phyloP scores from a whole-genome alignment of 2,797 vertebrate genomes.

The Octomys mimax region DNA sequence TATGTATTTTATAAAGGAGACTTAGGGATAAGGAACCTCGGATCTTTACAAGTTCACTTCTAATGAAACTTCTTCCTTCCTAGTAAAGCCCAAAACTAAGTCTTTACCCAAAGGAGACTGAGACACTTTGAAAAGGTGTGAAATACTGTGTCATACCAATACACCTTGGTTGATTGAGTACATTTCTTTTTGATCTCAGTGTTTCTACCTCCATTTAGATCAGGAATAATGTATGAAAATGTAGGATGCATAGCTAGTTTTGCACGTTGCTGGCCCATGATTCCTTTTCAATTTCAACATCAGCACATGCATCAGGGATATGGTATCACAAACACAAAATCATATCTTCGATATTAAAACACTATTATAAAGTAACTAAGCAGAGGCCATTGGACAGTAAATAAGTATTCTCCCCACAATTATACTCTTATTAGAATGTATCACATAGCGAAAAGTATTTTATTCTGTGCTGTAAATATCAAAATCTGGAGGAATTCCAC shows the following conservation, averaged over 20 bases:
- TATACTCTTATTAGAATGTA: slow-evolving; percentile 37
- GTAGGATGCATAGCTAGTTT: neutral
- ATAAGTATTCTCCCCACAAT: slow-evolving; percentile 33
- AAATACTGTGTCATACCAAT: slow-evolving; percentile 65
- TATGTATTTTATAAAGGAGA: slow-evolving; percentile 27
- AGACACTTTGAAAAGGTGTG: slow-evolving; percentile 77
- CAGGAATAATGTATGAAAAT: neutral
- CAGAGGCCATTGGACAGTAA: neutral
- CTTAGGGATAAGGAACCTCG: neutral
- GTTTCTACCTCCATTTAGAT: slow-evolving; percentile 42
- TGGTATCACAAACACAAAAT: slow-evolving; percentile 66
- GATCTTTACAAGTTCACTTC: slow-evolving; percentile 12
- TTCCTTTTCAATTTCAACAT: slow-evolving; percentile 48
- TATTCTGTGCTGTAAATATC: slow-evolving; percentile 43
- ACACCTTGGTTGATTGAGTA: slow-evolving; percentile 76
- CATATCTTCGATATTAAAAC: slow-evolving; percentile 16
- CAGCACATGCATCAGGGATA: slow-evolving; percentile 57
- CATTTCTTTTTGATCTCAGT: slow-evolving; percentile 72
- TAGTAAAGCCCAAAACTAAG: slow-evolving; percentile 68
- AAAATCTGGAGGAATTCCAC: slow-evolving; percentile 84
- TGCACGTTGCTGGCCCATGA: neutral
- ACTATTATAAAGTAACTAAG: neutral
- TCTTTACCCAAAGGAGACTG: slow-evolving; percentile 64
- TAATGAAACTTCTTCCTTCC: slow-evolving; percentile 19
- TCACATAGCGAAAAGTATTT: slow-evolving; percentile 11